Base-by-base conservation (phyloP, 2,113 vertebrate genomes). In the Strigops habroptila region DNA sequence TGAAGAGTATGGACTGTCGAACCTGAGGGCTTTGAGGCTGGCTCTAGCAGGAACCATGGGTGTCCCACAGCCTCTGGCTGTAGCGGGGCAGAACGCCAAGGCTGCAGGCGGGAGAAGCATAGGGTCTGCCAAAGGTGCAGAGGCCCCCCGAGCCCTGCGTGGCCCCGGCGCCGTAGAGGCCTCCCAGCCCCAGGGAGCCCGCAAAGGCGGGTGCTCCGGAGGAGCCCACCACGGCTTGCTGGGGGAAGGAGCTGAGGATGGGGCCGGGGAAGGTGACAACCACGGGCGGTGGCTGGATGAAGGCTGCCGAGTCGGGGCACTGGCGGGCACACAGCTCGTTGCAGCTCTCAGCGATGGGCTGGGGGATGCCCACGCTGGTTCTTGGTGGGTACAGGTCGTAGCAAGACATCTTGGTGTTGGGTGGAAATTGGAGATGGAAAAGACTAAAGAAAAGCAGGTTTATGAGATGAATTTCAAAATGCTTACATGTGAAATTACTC, bases 301-400 rank as follows among this genome's bases (percentile, higher is more conserved):
- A 1, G 9, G 86, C 78, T 0, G 80, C 16, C 0, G 93, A 95
- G 49, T 95, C 94, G 0, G 91, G 91, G 22, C 91, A 95, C 77
- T 91, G 90, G 1, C 75, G 87, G 70, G 41, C 60, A 2, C 95
- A 96, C 0, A 37, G 65, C 55, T 94, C 80, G 1, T 93, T 96
- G 14, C 95, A 95, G 88, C 95, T 85, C 51, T 88, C 88, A 1
- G 92, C 67, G 33, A 94, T 67, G 93, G 93, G 93, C 81, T 94
- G 89, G 3, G 84, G 92, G 30, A 88, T 37, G 1, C 88, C 74
- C 18, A 94, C 49, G 39, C 79, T 22, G 74, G 6, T 43, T 2
- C 33, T 84, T 0, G 57, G 78, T 3, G 84, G 74, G 62, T n/a
- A 46, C 52, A 53, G 28, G 28, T 53, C 31, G 1, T 24, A 59